Percentiles rank a stretch among this genome's conserved stretches.
Evolutionary conservation across 1,140 invertebrate species (phyloP).

Genomic region (Drosophila athabasca): DNA sequence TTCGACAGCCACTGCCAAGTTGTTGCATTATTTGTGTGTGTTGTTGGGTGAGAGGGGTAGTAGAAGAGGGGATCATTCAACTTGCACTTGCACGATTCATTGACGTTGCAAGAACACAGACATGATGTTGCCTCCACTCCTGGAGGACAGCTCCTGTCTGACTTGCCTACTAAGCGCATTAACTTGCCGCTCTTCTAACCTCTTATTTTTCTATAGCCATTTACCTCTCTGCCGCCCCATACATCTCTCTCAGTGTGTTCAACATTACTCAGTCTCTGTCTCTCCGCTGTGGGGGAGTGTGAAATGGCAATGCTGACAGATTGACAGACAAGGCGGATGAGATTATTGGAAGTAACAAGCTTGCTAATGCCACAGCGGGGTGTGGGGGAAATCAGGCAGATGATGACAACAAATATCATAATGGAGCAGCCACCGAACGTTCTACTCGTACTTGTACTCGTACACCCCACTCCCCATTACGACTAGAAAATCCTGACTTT

Average conservation of each 20-base stretch:
- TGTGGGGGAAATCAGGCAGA: background rate
- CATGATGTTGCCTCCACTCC: no score
- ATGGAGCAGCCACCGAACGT: background rate
- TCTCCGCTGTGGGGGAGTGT: background rate
- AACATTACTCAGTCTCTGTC: background rate
- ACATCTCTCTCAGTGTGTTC: no score
- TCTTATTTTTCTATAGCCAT: no score
- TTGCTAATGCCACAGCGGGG: slow-evolving; percentile 9
- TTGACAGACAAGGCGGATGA: slow-evolving; percentile 34
- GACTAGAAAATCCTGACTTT: slow-evolving; percentile 9
- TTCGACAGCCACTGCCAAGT: no score
- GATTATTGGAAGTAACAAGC: slow-evolving; percentile 32
- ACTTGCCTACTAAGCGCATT: slow-evolving; percentile 49
- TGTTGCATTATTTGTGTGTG: no score
- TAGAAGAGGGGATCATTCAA: no score
- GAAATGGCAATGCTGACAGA: slow-evolving; percentile 35
- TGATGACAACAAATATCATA: slow-evolving; percentile 39
- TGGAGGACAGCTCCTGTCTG: slow-evolving; percentile 10
- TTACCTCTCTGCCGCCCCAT: background rate
- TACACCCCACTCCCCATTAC: background rate
- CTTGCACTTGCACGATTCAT: no score
- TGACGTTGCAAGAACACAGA: no score
- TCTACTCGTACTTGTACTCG: no score
- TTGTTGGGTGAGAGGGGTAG: no score
- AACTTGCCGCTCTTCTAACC: slow-evolving; percentile 1